Base-by-base conservation (phyloP, 2,888 invertebrate genomes). In the Metacarcinus magister region DNA sequence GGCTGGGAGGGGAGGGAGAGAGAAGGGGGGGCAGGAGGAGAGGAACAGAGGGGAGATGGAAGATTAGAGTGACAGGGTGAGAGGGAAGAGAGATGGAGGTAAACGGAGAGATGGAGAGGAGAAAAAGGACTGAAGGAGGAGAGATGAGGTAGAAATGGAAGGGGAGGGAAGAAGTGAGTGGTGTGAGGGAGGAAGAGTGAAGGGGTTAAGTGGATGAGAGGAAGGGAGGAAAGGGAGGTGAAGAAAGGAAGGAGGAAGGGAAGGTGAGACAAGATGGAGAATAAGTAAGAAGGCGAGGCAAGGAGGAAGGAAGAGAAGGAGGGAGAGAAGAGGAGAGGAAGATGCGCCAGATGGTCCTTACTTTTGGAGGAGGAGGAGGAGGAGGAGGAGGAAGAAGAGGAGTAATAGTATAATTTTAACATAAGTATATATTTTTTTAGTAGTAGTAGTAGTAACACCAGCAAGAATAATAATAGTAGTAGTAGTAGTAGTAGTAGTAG, bases 401-500 rank as follows among this genome's bases (percentile, higher is more conserved):
- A 67, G 67, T 67, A 67, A 19, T 67, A 67, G 67, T 67, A 67
- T 67, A 67, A 19, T 67, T 3, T 8, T 67, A 67, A 19, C 19
- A 67, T 8, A 16, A 23, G 67, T 67, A n/a, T n/a, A n/a, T n/a
- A n/a, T 82, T 5, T 7, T 32, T 10, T 28, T 23, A 82, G 28
- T 82, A 82, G 82, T 32, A 82, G 32, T 82, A 8, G 82, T 32
- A 82, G 32, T 82, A 82, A 13, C 32, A 82, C 32, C 32, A 82
- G 82, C 32, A 82, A 32, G 28, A 82, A 32, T 82, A 82, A 32
- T 82, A 82, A 32, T 82, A 82, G 82, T 82, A 82, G 82, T 82
- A 82, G 82, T 82, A 82, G 82, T 82, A 82, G 32, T 82, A 82
- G 32, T 82, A 82, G 82, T 82, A 82, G 82, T 82, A 82, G 82